Conservation (phyloP, 2,888 invertebrate species). For the Hemicrepidius hirtus region DNA sequence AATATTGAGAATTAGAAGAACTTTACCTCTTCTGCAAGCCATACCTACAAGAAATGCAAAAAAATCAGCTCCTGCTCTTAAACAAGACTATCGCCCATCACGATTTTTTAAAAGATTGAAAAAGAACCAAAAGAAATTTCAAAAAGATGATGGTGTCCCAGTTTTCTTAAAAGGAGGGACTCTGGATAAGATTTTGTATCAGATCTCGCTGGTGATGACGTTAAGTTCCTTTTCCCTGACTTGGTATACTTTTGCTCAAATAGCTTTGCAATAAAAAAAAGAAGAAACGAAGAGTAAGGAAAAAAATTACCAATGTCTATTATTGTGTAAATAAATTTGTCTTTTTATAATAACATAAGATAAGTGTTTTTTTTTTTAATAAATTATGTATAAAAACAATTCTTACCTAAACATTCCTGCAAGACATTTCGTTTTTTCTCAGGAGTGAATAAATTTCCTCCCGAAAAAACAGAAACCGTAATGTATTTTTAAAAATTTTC, state of each 20-base stretch:
- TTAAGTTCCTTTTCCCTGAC: neutral
- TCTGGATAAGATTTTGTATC: constrained; percentile 36
- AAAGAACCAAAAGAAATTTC: constrained; percentile 28
- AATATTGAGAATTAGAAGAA: neutral
- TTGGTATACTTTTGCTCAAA: neutral
- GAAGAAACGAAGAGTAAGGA: too few relatives aligned
- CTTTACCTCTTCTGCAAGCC: neutral
- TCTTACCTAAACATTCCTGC: too few relatives aligned
- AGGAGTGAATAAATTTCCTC: too few relatives aligned
- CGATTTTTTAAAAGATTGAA: constrained; percentile 34
- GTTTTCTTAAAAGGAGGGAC: constrained; percentile 37
- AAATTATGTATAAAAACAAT: too few relatives aligned
- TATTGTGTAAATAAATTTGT: too few relatives aligned
- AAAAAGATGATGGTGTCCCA: constrained; percentile 41
- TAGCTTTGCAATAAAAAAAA: neutral
- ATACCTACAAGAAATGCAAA: constrained; percentile 8
- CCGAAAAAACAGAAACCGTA: too few relatives aligned
- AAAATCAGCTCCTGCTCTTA: neutral
- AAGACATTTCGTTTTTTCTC: too few relatives aligned
- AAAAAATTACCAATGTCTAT: too few relatives aligned
- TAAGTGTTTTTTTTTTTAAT: too few relatives aligned
- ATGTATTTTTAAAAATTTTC: too few relatives aligned
- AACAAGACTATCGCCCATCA: constrained; percentile 23
- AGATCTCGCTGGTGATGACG: neutral
- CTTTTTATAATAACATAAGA: too few relatives aligned